phyloP scores from a whole-genome alignment of 2,113 vertebrate species.

The Poicephalus gulielmi region DNA sequence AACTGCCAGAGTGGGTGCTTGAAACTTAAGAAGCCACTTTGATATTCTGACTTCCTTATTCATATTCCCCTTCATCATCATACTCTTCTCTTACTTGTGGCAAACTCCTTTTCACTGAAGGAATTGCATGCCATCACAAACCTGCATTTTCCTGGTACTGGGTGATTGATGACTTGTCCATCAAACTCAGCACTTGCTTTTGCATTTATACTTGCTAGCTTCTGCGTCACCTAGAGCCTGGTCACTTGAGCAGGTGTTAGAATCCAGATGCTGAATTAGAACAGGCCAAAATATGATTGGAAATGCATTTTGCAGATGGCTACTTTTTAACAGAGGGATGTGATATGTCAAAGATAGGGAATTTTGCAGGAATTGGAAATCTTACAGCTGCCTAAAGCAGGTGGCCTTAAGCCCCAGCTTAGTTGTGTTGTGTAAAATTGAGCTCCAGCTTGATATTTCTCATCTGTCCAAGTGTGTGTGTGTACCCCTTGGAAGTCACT shows the following conservation, averaged over 20 bases:
- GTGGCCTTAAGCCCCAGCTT: slow-evolving; percentile 5
- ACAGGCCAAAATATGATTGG: not conserved
- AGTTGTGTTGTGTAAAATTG: not conserved
- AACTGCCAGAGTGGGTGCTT: not conserved
- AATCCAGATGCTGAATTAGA: not conserved
- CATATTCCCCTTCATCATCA: not conserved
- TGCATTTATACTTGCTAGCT: not conserved
- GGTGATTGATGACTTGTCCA: not conserved
- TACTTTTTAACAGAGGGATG: not conserved
- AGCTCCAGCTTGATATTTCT: slow-evolving; percentile 1
- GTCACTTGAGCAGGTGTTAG: not conserved
- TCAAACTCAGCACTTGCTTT: not conserved
- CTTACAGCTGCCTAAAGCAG: slow-evolving; percentile 30
- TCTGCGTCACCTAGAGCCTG: not conserved
- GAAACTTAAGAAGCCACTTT: not conserved
- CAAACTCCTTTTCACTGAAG: not conserved
- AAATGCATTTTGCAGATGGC: slow-evolving; percentile 32
- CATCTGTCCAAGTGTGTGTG: not conserved
- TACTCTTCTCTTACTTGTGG: not conserved
- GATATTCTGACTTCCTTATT: not conserved
- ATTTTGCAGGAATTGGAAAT: not conserved
- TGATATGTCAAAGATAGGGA: not conserved
- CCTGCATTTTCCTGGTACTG: not conserved
- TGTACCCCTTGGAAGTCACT: not conserved
- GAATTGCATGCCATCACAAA: not conserved